These are phyloP conservation scores for Cerastis leucographa DNA, from an alignment of 2,888 invertebrate genomes.

Conservation along the genomic window DNA sequence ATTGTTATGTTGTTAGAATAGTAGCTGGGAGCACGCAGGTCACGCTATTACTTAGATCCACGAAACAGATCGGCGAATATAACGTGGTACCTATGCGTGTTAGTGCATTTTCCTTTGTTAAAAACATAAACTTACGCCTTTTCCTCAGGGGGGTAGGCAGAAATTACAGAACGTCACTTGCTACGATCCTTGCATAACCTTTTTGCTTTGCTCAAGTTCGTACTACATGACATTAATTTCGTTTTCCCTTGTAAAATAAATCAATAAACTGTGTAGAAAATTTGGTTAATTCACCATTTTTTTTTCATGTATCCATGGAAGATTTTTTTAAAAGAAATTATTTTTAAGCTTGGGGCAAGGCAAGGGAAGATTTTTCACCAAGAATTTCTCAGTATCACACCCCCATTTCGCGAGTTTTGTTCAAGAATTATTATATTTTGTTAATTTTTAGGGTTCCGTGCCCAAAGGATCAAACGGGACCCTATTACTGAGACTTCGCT, in stretches of 20 bases:
- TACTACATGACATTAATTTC: background rate
- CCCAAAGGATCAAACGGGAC: too few species aligned
- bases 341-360: background rate
- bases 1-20: slow-evolving; percentile 54
- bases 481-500: too few species aligned
- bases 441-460: too few species aligned
- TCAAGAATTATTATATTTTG: background rate
- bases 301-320: background rate
- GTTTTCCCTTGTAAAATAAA: background rate
- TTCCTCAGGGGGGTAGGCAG: background rate
- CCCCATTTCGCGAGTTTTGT: background rate
- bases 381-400: background rate
- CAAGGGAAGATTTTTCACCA: background rate
- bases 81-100: slow-evolving; percentile 29
- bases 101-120: slow-evolving; percentile 41
- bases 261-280: background rate
- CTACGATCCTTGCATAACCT: background rate
- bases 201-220: background rate
- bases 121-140: slow-evolving; percentile 22
- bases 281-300: slow-evolving; percentile 3
- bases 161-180: background rate
- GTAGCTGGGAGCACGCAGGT: slow-evolving; percentile 49
- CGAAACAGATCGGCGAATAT: slow-evolving; percentile 58
- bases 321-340: background rate
- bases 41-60: slow-evolving; percentile 67